Conservation (phyloP, 2,113 vertebrate genomes). For the Elachura formosa region DNA sequence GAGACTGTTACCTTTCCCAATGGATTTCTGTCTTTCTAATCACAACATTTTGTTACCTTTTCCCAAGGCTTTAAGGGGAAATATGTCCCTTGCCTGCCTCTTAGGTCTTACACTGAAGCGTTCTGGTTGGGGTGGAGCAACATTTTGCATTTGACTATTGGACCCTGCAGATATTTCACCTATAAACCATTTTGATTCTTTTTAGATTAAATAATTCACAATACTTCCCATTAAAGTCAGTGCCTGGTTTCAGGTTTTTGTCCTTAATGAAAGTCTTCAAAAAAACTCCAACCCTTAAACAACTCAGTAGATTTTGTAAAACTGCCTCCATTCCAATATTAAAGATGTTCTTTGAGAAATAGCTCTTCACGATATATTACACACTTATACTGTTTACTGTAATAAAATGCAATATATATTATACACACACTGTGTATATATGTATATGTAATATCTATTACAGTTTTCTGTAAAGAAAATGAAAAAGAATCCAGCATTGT, state of each 20-base stretch:
- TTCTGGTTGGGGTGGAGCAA: not conserved
- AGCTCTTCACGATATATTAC: not conserved
- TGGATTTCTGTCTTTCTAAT: too few species aligned
- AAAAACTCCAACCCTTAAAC: not conserved
- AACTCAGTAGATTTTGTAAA: not conserved
- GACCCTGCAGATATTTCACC: not conserved
- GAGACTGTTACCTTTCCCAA: too few species aligned
- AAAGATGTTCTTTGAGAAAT: not conserved
- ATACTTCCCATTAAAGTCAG: not conserved
- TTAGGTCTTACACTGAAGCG: rapidly evolving
- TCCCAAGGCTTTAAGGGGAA: not conserved
- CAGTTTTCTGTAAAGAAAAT: not conserved
- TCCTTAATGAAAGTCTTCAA: not conserved
- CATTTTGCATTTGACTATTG: not conserved
- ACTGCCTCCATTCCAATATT: not conserved
- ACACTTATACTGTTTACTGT: too few species aligned
- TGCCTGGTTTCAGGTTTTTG: not conserved
- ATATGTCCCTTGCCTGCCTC: too few species aligned
- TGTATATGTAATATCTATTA: too few species aligned
- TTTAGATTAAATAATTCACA: not conserved
- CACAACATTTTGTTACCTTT: not conserved
- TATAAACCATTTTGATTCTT: not conserved
- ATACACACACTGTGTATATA: not conserved
- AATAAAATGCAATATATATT: not conserved
- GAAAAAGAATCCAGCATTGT: not conserved